Evolutionary conservation across 2,113 vertebrate species (phyloP), one percentile per base, ranked within the genome.

Genomic region (Ascaphus truei): DNA sequence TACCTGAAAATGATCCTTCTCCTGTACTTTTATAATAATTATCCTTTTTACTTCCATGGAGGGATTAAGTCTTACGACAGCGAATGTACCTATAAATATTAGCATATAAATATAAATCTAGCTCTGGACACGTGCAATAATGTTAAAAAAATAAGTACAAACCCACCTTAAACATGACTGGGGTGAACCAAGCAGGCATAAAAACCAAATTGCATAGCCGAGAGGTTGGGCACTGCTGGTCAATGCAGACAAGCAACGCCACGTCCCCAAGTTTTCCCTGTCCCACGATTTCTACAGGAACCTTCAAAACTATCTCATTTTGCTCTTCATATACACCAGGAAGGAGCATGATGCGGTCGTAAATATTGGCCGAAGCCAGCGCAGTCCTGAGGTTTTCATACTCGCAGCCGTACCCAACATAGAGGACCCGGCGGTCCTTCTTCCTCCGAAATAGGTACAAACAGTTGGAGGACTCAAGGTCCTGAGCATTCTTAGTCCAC

Each of bases 161-260:
- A 72, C 82, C 80, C 62, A 98, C 93, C 93, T 96, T 96, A 79
- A 93, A 94, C 64, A 95, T 86, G 48, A 95, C 84, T 0, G 89
- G 91, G 6, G 92, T 89, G 84, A 95, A 93, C 92, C 86, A 89
- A 4, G 92, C 85, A 0, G 92, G 94, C 93, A 94, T 93, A 59
- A 94, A 87, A 45, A 94, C 87, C 25, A 92, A 75, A 63, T 93
- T 96, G 81, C 92, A 94, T 63, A 96, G 80, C 43, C 86, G 78
- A 5, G 89, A 88, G 0, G 92, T 93, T 0, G 91, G 92, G 56
- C 95, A 95, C 71, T 92, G 94, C 83, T 96, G 94, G 72, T 96
- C 92, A 3, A 95, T 83, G 57, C 92, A 92, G 20, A 89, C 91
- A 47, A 95, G 80, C 48, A 95, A 85, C 1, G 73, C 83, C 72